Conservation (phyloP, 2,797 vertebrate genomes). For the Labeo calbasu region DNA sequence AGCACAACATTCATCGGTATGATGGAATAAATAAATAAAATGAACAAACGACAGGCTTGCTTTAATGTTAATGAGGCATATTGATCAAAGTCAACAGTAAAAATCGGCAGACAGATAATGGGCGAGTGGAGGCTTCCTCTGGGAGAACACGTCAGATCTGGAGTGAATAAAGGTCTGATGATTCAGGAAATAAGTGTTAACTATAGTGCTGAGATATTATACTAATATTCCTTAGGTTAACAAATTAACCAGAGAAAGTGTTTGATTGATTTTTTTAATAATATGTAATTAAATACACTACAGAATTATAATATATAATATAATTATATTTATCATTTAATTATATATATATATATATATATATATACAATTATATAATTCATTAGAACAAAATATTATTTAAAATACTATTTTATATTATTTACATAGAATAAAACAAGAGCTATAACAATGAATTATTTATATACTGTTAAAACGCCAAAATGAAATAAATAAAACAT, state of each 20-base stretch:
- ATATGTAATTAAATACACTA: background rate
- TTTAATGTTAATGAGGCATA: conserved; percentile 58
- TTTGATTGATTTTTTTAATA: background rate
- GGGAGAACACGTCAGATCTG: conserved; percentile 38
- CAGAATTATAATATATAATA: too few species aligned
- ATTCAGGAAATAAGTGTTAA: background rate
- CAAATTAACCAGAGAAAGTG: background rate
- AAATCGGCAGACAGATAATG: conserved; percentile 55
- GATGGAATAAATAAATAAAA: conserved; percentile 53
- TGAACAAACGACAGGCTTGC: conserved; percentile 41
- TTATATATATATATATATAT: background rate
- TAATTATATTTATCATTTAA: too few species aligned
- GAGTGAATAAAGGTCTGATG: conserved; percentile 25
- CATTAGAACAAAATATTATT: background rate
- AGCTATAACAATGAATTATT: background rate
- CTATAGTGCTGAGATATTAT: conserved; percentile 6
- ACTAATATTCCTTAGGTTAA: conserved; percentile 1
- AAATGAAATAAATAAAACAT: conserved; percentile 37
- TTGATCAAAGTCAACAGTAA: conserved; percentile 55
- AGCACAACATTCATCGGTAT: conserved; percentile 22
- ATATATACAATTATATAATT: too few species aligned
- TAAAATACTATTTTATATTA: background rate
- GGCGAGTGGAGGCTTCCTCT: conserved; percentile 49
- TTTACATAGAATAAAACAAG: background rate
- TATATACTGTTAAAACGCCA: background rate